These are phyloP conservation scores for Chitala chitala DNA, from an alignment of 2,113 vertebrate genomes.

Conservation along the genomic window DNA sequence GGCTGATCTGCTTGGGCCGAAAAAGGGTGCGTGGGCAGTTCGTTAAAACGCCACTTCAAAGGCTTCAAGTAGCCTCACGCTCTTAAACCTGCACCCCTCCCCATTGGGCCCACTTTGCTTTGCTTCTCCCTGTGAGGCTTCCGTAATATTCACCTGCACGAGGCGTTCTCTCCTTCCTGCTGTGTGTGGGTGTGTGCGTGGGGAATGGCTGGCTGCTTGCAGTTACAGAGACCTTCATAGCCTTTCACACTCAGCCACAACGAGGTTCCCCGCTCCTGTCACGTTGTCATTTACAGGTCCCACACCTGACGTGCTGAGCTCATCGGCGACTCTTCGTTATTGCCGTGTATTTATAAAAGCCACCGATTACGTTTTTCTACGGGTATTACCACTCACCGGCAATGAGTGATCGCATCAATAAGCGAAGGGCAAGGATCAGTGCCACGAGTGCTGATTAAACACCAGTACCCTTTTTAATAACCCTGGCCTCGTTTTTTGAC, in stretches of 20 bases:
- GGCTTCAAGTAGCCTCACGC: not conserved
- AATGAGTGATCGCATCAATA: constrained; percentile 14
- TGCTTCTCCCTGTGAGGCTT: too few relatives aligned
- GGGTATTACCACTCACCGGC: not conserved
- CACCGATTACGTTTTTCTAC: not conserved
- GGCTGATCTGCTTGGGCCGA: not conserved
- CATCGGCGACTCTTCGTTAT: not conserved
- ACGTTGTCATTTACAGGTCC: not conserved
- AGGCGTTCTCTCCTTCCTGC: too few relatives aligned
- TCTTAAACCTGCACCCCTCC: not conserved
- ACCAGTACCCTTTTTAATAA: not conserved
- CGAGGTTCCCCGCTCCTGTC: not conserved
- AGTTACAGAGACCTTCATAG: too few relatives aligned
- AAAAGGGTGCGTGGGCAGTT: not conserved
- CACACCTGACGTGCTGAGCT: not conserved
- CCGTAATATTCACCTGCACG: too few relatives aligned
- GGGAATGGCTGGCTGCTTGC: too few relatives aligned
- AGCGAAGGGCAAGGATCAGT: not conserved
- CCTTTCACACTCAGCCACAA: too few relatives aligned
- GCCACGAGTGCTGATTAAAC: not conserved
- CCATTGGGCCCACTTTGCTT: too few relatives aligned
- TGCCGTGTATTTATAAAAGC: not conserved
- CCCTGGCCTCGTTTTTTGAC: not conserved
- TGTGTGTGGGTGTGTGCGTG: too few relatives aligned
- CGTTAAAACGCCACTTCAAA: not conserved